A percentile compares a stretch with the other conserved stretches of the same genome.
phyloP scores from a whole-genome alignment of 2,888 invertebrate species.

The Stenodema calcarata region DNA sequence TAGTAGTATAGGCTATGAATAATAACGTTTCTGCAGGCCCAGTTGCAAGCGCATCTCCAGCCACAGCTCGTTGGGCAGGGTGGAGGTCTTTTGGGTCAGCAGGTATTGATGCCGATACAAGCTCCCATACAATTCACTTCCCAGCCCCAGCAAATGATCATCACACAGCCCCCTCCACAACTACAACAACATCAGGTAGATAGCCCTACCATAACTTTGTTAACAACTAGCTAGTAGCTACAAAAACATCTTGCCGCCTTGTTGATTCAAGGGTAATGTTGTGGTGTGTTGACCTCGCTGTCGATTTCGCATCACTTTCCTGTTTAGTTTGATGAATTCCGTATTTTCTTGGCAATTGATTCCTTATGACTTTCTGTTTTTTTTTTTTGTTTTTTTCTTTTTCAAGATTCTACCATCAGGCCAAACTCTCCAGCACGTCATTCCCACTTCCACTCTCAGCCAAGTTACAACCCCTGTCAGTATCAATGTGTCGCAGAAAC shows the following conservation, averaged over 20 bases:
- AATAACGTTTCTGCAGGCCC: neutral
- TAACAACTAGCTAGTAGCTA: too few species aligned
- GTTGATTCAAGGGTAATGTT: too few species aligned
- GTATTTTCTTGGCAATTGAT: neutral
- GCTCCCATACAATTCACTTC: slow-evolving; percentile 50
- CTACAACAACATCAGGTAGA: slow-evolving; percentile 41
- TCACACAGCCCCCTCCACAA: slow-evolving; percentile 48
- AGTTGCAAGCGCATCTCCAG: slow-evolving; percentile 43
- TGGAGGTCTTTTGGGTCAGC: slow-evolving; percentile 43
- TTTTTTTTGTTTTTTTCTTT: neutral
- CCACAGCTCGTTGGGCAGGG: slow-evolving; percentile 40
- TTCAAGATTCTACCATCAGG: slow-evolving; percentile 9
- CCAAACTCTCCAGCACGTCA: slow-evolving; percentile 34
- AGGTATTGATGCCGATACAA: slow-evolving; percentile 51
- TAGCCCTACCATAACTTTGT: neutral
- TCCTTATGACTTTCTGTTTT: neutral
- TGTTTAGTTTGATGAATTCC: too few species aligned
- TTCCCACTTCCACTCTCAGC: slow-evolving; percentile 15
- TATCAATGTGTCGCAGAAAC: slow-evolving; percentile 33
- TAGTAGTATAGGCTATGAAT: neutral
- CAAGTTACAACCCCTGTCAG: slow-evolving; percentile 11
- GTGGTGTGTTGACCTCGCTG: too few species aligned
- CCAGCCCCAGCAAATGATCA: slow-evolving; percentile 53
- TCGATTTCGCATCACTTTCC: too few species aligned
- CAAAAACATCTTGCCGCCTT: too few species aligned